Evolutionary conservation across 1,140 invertebrate species (phyloP).

Genomic region (Temnothorax longispinosus): DNA sequence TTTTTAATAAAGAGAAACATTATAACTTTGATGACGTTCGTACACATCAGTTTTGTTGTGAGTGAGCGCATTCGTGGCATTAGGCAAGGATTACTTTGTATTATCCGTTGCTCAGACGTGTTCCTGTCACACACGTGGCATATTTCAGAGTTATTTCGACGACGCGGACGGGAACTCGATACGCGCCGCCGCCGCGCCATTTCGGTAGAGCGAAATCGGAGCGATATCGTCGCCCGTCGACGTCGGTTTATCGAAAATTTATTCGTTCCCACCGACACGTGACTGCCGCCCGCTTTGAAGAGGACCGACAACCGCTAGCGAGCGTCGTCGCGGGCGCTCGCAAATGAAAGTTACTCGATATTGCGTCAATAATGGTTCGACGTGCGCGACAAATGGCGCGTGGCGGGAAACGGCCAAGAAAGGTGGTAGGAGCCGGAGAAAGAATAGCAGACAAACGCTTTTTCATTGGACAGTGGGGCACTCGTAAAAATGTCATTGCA

Average conservation of each 20-base stretch:
- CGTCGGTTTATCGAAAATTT: conserved; percentile 76
- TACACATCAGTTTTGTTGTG: neutral
- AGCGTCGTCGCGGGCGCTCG: conserved; percentile 65
- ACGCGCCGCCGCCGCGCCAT: conserved; percentile 67
- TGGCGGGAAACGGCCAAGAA: conserved; percentile 42
- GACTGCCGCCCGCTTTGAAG: conserved; percentile 70
- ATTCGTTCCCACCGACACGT: conserved; percentile 70
- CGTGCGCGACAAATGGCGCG: conserved; percentile 61
- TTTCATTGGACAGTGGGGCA: conserved; percentile 35
- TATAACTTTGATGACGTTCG: neutral
- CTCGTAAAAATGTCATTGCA: conserved; percentile 59
- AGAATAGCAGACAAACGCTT: conserved; percentile 52
- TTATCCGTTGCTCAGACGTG: conserved; percentile 63
- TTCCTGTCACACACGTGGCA: conserved; percentile 67
- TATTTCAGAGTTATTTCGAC: conserved; percentile 75
- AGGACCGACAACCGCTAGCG: conserved; percentile 65
- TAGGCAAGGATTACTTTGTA: conserved; percentile 64
- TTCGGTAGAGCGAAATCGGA: conserved; percentile 70
- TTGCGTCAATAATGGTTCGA: conserved; percentile 71
- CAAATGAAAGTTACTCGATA: conserved; percentile 74
- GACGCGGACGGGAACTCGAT: conserved; percentile 74
- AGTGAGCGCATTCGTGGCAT: neutral
- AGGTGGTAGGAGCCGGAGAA: conserved; percentile 7
- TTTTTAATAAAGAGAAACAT: neutral
- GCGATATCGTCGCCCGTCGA: conserved; percentile 71